Evolutionary conservation across 2,113 vertebrate genomes (phyloP).

Genomic region (Zosterops borbonicus): DNA sequence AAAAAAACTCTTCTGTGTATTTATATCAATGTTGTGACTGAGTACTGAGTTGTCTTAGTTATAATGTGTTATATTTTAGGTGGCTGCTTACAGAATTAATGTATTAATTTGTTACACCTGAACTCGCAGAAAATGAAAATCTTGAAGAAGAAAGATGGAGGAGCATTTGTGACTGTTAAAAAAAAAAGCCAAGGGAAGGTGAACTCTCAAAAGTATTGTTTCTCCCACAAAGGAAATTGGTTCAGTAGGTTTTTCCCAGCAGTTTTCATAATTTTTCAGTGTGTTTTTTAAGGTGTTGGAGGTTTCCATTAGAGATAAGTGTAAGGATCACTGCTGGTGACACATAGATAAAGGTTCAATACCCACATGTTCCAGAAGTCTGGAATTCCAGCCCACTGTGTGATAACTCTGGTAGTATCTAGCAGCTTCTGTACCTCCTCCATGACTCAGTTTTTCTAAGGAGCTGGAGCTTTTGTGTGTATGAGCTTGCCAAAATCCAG

Average conservation of each 20-base stretch:
- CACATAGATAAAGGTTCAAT: not conserved
- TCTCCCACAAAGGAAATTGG: not conserved
- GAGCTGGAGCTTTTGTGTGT: not conserved
- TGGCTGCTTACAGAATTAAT: not conserved
- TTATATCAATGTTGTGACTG: not conserved
- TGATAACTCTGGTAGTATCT: constrained; percentile 15
- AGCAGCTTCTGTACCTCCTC: not conserved
- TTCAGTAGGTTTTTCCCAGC: not conserved
- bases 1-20: not conserved
- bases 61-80: not conserved
- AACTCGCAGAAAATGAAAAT: not conserved
- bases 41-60: not conserved
- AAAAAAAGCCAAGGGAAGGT: not conserved
- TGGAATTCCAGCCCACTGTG: not conserved
- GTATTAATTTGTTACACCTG: not conserved
- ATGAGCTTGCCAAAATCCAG: constrained; percentile 41
- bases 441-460: constrained; percentile 4
- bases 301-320: constrained; percentile 53
- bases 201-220: not conserved
- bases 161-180: not conserved
- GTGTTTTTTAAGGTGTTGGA: constrained; percentile 5
- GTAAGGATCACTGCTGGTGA: constrained; percentile 20
- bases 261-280: no score
- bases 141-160: not conserved
- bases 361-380: not conserved